Evolutionary conservation across 2,113 vertebrate species (phyloP), one percentile per base, ranked within the genome.

Genomic region (Cynocephalus volans): DNA sequence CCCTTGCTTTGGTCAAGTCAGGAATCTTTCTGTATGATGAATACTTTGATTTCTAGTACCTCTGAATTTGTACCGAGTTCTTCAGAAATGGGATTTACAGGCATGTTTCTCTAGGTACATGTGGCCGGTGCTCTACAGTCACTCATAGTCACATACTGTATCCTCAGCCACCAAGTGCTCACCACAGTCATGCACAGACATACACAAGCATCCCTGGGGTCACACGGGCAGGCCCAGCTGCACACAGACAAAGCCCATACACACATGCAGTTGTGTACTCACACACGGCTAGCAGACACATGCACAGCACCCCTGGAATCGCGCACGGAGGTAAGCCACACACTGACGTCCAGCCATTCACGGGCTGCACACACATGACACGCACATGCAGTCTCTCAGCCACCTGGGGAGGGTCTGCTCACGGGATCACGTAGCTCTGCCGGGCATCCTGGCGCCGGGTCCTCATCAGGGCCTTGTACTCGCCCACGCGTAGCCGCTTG

Each of bases 381-480:
- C 0, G 1, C 17, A 7, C 62, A 31, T 50, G 17, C 11, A 6
- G 36, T 17, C 54, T 8, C 54, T 1, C 62, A 0, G 82, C 80
- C 18, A 11, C 83, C 64, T 2, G 0, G 48, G 69, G 10, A 1
- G 80, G 83, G 75, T 24, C 58, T 15, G n/a, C 97, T 98, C 98
- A 99, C 99, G 99, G 99, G 88, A 99, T 98, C 18, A 99, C 56
- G 97, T 99, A 99, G 80, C 99, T 99, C 98, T 98, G 99, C 98
- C 99, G 99, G 98, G 98, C 98, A 6, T 99, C 99, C 99, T 99
- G 99, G 50, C 99, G 98, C 50, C 99, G 98, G 92, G 99, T 99
- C 98, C 99, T 99, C 99, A 99, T 99, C 99, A 99, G 99, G 64
- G 99, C 99, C 97, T 99, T 99, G 99, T 99, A 99, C 98, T 99